Conservation (phyloP, 2,113 vertebrate genomes). For the Gallinago undulata region DNA sequence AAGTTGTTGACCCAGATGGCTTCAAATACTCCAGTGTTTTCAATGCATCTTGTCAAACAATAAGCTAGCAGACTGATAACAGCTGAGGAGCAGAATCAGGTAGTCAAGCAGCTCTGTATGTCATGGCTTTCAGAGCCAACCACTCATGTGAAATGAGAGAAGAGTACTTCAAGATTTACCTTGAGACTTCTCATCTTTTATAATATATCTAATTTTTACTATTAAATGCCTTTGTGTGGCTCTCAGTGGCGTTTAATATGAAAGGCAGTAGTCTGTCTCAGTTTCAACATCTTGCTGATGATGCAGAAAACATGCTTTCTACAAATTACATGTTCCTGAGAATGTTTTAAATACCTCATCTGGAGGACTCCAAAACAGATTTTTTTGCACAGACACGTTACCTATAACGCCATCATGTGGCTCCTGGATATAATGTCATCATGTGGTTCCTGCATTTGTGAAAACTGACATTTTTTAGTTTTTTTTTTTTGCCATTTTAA, state of each 20-base stretch:
- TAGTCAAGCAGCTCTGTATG: neutral
- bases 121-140: neutral
- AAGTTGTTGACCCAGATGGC: neutral
- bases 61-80: neutral
- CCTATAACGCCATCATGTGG: fast-evolving
- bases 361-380: neutral
- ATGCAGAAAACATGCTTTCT: neutral
- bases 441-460: neutral
- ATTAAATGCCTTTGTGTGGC: neutral
- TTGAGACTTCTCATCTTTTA: neutral
- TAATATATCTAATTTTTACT: neutral
- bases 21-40: neutral
- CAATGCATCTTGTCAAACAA: neutral
- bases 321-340: neutral
- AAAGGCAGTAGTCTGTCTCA: neutral
- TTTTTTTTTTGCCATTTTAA: neutral
- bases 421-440: neutral
- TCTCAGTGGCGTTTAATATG: neutral
- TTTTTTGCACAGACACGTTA: neutral
- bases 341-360: neutral
- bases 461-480: neutral
- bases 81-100: neutral
- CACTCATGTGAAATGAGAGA: neutral
- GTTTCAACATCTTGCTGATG: neutral
- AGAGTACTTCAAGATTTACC: neutral